Evolutionary conservation across 1,140 invertebrate genomes (phyloP).

Genomic region (Phymastichus coffea): DNA sequence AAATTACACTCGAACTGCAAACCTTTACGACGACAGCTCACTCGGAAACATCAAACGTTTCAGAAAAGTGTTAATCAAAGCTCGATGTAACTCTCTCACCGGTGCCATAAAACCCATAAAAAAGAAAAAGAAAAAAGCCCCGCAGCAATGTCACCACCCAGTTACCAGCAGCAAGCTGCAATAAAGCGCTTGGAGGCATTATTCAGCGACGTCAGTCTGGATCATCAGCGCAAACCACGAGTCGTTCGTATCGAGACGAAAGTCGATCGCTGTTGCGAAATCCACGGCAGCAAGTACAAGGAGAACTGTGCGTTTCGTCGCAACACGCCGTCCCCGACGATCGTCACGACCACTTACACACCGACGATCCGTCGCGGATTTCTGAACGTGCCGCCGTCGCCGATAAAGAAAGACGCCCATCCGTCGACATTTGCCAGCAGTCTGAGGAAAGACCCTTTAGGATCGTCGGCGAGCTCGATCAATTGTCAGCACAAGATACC

Average conservation of each 20-base stretch:
- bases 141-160: constrained; percentile 56
- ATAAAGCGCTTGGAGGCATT: constrained; percentile 71
- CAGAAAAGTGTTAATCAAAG: too few species aligned
- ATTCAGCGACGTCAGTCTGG: constrained; percentile 66
- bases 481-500: constrained; percentile 42
- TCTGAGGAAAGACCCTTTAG: constrained; percentile 61
- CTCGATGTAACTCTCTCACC: background rate
- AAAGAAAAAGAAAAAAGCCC: background rate
- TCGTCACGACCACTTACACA: constrained; percentile 34
- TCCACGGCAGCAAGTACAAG: constrained; percentile 67
- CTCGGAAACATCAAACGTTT: too few species aligned
- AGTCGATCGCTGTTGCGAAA: constrained; percentile 64
- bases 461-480: constrained; percentile 55
- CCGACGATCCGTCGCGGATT: constrained; percentile 59
- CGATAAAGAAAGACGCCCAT: constrained; percentile 62
- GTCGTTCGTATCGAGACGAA: constrained; percentile 57
- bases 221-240: constrained; percentile 51
- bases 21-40: too few species aligned
- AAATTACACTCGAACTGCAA: too few species aligned
- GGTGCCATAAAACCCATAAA: background rate
- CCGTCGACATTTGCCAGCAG: constrained; percentile 68
- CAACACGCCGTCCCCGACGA: constrained; percentile 53
- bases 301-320: constrained; percentile 57
- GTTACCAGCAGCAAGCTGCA: constrained; percentile 64
- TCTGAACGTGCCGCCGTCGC: constrained; percentile 57